Evolutionary conservation across 1,140 invertebrate genomes (phyloP), one percentile per base, ranked within the genome.

Genomic region (Uloborus diversus): DNA sequence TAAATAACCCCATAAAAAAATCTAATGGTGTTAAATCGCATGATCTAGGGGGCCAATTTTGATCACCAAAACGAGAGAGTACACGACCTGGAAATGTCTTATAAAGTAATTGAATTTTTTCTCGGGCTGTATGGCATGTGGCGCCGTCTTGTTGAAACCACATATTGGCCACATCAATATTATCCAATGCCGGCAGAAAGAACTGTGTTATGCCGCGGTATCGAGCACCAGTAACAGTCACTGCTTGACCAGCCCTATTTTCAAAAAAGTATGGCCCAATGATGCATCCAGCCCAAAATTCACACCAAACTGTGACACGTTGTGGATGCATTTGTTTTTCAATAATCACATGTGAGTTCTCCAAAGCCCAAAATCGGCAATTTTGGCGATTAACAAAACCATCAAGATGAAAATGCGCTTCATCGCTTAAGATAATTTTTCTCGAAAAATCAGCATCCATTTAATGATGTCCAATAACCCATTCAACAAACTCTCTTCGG

Each of bases 211-310:
- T n/a, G n/a, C 2, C 37, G 37, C 37, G 37, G 25, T 71, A 71
- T 32, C 25, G 35, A 64, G 42, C 56, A 37, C 56, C 30, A 65
- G 32, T 76, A 53, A 70, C 28, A 23, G 65, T 70, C 14, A 70
- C 42, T 37, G 62, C 35, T 20, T 76, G 56, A 37, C 71, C 71
- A 42, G 56, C 17, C n/a, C 4, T 0, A 20, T 62, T 62, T 49
- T 81, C 49, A 35, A 80, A 81, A 51, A 81, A 80, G 37, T 49
- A 79, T 33, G 81, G 75, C 33, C 51, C 64, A 37, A 79, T 66
- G 27, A 70, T 56, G 61, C 59, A 37, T 53, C 47, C 47, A 62
- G 57, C 37, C 30, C 5, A 51, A 51, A 81, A 17, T 51, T 28
- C 25, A 28, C 73, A 73, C 66, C 53, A 80, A 32, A 82, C 80